phyloP scores from a whole-genome alignment of 1,140 invertebrate genomes.

The Trialeurodes vaporariorum region DNA sequence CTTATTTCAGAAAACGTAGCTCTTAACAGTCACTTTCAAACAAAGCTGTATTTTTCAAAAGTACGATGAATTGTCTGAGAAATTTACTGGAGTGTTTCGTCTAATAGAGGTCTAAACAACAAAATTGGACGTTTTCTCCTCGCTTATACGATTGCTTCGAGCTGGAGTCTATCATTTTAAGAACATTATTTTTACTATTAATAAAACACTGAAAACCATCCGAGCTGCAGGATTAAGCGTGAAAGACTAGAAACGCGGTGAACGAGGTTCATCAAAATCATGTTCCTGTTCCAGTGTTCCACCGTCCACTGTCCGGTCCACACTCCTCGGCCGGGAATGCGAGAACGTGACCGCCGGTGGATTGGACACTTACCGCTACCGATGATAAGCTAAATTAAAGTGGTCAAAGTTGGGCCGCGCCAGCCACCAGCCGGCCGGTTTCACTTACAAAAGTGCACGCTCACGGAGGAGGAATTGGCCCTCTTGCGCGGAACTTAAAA shows the following conservation, averaged over 20 bases:
- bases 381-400: not conserved
- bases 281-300: not conserved
- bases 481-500: too few relatives aligned
- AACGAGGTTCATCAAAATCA: not conserved
- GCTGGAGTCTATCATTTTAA: not conserved
- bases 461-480: not conserved
- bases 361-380: not conserved
- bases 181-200: too few relatives aligned
- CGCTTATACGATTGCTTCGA: too few relatives aligned
- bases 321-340: not conserved
- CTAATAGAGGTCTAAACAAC: too few relatives aligned
- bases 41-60: too few relatives aligned
- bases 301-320: not conserved
- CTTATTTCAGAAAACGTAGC: too few relatives aligned
- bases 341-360: not conserved
- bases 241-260: not conserved
- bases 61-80: too few relatives aligned
- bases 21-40: too few relatives aligned
- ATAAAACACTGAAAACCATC: not conserved
- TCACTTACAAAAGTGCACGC: not conserved
- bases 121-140: too few relatives aligned
- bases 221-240: not conserved
- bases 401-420: not conserved
- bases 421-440: not conserved
- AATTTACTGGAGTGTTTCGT: too few relatives aligned